These are phyloP conservation scores for Eubucco bourcierii DNA, from an alignment of 2,113 vertebrate species.

Conservation along the genomic window DNA sequence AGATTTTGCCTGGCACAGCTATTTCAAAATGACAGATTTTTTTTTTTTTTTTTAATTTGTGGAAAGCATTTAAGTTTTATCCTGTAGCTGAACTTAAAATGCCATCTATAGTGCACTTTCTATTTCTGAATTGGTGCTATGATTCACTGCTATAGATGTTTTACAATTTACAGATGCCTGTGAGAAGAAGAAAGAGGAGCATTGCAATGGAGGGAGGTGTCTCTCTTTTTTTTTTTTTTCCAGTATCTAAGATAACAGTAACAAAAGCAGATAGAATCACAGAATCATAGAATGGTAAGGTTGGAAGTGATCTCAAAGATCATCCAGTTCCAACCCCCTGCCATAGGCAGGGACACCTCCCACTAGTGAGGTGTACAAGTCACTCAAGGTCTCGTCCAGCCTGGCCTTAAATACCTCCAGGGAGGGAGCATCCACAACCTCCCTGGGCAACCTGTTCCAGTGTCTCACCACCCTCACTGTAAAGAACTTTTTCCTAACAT, in stretches of 20 bases:
- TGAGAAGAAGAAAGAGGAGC: not conserved
- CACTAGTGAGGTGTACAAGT: too few species aligned
- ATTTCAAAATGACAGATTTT: not conserved
- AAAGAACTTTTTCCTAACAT: too few species aligned
- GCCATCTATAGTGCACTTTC: not conserved
- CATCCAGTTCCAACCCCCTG: too few species aligned
- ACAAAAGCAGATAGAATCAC: not conserved
- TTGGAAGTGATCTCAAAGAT: too few species aligned
- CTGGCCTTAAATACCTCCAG: too few species aligned
- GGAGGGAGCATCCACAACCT: too few species aligned
- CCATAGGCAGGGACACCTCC: too few species aligned
- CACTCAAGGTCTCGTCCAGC: too few species aligned
- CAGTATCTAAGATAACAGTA: not conserved
- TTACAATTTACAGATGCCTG: not conserved
- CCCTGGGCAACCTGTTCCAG: too few species aligned
- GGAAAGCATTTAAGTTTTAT: constrained; percentile 8
- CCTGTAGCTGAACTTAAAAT: not conserved
- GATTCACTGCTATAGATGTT: not conserved
- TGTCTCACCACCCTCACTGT: too few species aligned
- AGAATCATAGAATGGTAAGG: too few species aligned
- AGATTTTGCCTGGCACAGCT: not conserved
- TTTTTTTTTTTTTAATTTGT: not conserved
- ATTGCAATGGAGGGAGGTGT: not conserved
- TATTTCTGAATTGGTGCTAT: not conserved
- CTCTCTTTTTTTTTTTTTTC: not conserved